phyloP scores from a whole-genome alignment of 2,797 vertebrate species.

The Ambastaia sidthimunki region DNA sequence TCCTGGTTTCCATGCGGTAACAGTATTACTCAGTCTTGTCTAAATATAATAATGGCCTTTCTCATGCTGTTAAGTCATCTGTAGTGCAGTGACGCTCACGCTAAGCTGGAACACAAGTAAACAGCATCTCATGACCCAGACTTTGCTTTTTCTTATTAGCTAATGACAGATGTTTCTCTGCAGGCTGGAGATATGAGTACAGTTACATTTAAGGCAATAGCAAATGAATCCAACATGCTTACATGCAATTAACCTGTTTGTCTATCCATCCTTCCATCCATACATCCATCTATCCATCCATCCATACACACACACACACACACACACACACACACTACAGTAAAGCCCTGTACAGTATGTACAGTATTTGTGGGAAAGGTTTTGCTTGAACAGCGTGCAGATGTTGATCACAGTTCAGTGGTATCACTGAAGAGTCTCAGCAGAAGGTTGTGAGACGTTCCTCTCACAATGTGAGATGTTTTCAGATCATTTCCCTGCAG shows the following conservation, averaged over 20 bases:
- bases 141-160: background rate
- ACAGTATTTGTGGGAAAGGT: background rate
- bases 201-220: background rate
- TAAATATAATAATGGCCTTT: background rate
- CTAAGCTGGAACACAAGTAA: background rate
- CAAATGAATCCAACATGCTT: background rate
- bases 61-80: background rate
- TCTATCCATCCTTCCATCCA: background rate
- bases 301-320: too few relatives aligned
- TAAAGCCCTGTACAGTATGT: background rate
- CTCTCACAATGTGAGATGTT: slow-evolving; percentile 49
- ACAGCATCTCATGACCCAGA: too few relatives aligned
- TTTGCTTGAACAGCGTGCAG: background rate
- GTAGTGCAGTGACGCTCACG: background rate
- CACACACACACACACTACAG: background rate
- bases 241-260: background rate
- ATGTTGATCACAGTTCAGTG: background rate
- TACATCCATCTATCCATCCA: background rate
- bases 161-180: background rate
- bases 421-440: slow-evolving; percentile 6
- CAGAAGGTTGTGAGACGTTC: slow-evolving; percentile 61
- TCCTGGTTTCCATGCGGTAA: background rate
- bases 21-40: background rate
- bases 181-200: background rate
- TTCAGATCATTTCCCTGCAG: slow-evolving; percentile 66